Percentiles rank a stretch among this genome's conserved stretches.
These are phyloP conservation scores for Pseudonaja textilis DNA, from an alignment of 2,113 vertebrate species.

Conservation along the genomic window DNA sequence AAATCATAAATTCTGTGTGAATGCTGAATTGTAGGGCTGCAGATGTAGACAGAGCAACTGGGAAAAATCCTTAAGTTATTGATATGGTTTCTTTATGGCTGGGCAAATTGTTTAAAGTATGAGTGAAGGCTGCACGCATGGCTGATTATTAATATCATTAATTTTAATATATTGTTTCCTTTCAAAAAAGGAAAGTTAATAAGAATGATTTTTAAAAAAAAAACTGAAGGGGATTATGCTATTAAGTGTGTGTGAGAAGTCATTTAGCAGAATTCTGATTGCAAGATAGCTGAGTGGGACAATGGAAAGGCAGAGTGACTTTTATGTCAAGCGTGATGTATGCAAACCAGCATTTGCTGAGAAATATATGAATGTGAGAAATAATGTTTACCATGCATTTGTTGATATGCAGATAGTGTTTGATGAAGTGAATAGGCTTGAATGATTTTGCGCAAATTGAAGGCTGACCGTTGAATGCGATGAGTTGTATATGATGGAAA, in stretches of 20 bases:
- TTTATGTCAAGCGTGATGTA: not conserved
- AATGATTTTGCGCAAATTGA: not conserved
- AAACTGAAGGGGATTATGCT: not conserved
- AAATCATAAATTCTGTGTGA: not conserved
- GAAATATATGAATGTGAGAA: not conserved
- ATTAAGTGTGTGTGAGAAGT: not conserved
- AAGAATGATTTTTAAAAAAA: not conserved
- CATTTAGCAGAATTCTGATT: not conserved
- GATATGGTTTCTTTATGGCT: not conserved
- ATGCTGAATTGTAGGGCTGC: not conserved
- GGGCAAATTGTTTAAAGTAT: not conserved
- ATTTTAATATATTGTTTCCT: not conserved
- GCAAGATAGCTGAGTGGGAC: not conserved
- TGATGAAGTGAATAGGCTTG: not conserved
- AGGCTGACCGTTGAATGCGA: not conserved
- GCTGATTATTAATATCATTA: not conserved
- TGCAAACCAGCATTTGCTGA: not conserved
- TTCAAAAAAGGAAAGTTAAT: not conserved
- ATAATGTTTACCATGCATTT: not conserved
- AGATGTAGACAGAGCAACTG: not conserved
- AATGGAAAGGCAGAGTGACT: not conserved
- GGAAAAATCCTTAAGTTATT: not conserved
- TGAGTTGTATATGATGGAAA: not conserved
- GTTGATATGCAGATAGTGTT: not conserved
- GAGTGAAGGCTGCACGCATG: not conserved